Conservation (phyloP, 2,797 vertebrate species). For the Thunnus albacares region DNA sequence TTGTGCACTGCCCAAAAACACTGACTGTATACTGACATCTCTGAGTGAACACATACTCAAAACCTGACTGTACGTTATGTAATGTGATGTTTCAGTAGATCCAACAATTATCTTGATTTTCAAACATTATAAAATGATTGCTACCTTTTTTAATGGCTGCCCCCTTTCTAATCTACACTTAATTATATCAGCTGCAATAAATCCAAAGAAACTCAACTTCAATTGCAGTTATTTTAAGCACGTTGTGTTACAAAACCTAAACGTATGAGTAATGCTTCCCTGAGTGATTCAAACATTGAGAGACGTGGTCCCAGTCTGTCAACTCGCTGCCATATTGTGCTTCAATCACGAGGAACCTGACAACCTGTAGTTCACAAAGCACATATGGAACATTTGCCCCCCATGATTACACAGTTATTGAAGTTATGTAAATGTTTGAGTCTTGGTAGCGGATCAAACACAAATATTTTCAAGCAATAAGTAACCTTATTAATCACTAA, state of each 20-base stretch:
- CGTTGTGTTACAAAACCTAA: constrained; percentile 60
- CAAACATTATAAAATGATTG: no score
- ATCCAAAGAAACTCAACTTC: constrained; percentile 17
- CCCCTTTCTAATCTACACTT: not conserved
- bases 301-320: constrained; percentile 32
- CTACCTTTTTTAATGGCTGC: no score
- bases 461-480: not conserved
- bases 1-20: not conserved
- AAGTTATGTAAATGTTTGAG: not conserved
- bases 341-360: constrained; percentile 14
- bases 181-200: constrained; percentile 37
- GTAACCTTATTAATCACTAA: no score
- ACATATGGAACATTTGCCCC: constrained; percentile 17
- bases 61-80: no score
- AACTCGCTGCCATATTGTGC: constrained; percentile 31
- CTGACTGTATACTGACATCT: no score
- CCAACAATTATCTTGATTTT: no score
- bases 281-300: constrained; percentile 53
- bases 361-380: constrained; percentile 4
- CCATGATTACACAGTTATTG: not conserved
- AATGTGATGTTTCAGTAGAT: no score
- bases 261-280: constrained; percentile 60
- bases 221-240: constrained; percentile 59
- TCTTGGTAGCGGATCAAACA: not conserved
- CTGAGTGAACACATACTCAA: no score